Base-by-base conservation (phyloP, 2,797 vertebrate genomes). In the Diplodus puntazzo region DNA sequence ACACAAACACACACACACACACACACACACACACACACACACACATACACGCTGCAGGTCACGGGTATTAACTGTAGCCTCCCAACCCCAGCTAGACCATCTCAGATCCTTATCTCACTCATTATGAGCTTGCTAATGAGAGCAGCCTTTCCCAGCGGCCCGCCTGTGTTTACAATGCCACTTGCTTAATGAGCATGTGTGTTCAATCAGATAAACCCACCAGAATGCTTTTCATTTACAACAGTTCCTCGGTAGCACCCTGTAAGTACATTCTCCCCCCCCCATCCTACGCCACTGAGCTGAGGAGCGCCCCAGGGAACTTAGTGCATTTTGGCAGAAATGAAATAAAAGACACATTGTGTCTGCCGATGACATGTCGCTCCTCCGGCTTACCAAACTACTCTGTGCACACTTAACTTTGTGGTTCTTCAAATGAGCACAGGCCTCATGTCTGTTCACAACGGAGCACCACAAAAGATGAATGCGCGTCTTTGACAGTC, bases 131-230 rank as follows among this genome's bases (percentile, higher is more conserved):
- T 60, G 39, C 88, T 92, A 93, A 94, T 78, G 88, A 92, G 75
- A 83, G 67, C 45, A 43, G 57, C 72, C 80, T 46, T 89, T 92
- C 83, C 88, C 71, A 88, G 49, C 58, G 16, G 57, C 75, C 62
- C 3, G 43, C 79, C 61, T 54, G 72, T 80, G 77, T 91, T 92
- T 90, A 90, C 84, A 86, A 74, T 81, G 75, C 72, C 83, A 92
- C 84, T 91, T 84, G 74, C 81, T 87, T 94, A 90, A 93, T 52
- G 65, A 93, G 82, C 93, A 94, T 92, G 87, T 93, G 90, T 83
- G 87, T 90, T 86, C 82, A 92, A 92, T 93, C 90, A 88, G 87
- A 91, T 84, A 85, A 92, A 92, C 80, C 77, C 75, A 81, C 43
- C 74, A 90, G 75, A 91, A 90, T 74, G 81, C 77, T 77, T 91